Evolutionary conservation across 2,797 vertebrate species (phyloP).

Genomic region (Holocentrus rufus): DNA sequence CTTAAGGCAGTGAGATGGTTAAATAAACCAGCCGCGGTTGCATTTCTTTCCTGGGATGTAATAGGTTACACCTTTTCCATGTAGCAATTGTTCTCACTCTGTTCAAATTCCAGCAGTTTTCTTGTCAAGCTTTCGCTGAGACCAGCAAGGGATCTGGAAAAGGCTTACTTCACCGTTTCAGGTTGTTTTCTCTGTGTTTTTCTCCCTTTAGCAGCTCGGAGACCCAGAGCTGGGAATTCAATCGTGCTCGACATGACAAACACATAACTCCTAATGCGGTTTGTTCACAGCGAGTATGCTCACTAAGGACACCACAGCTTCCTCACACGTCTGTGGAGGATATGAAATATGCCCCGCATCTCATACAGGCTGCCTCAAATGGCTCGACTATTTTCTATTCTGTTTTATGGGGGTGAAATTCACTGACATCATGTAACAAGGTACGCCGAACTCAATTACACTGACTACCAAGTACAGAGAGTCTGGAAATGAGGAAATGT

Average conservation of each 20-base stretch:
- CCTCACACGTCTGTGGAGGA: slow-evolving; percentile 16
- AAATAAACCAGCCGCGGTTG: background rate
- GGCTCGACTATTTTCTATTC: background rate
- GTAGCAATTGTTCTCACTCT: background rate
- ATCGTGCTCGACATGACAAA: slow-evolving; percentile 23
- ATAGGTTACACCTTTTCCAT: too few species aligned
- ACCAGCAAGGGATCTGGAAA: background rate
- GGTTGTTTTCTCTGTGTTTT: slow-evolving; percentile 33
- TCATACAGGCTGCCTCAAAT: slow-evolving; percentile 9
- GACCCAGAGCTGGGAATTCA: slow-evolving; percentile 26
- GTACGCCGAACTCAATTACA: slow-evolving; percentile 16
- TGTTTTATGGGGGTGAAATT: background rate
- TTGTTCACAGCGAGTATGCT: slow-evolving; percentile 14
- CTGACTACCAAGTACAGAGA: slow-evolving; percentile 7
- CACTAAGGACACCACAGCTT: slow-evolving; percentile 5
- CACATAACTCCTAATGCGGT: slow-evolving; percentile 18
- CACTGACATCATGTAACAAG: slow-evolving; percentile 6
- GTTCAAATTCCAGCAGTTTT: slow-evolving; percentile 4
- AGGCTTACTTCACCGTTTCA: slow-evolving; percentile 33
- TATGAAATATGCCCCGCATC: background rate
- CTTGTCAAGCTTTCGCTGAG: slow-evolving; percentile 8
- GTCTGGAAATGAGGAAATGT: slow-evolving; percentile 41
- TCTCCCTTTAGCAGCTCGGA: slow-evolving; percentile 43
- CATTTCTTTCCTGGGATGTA: background rate
- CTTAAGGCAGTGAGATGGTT: too few species aligned